These are phyloP conservation scores for Podarcis lilfordi DNA, from an alignment of 2,797 vertebrate genomes.

Conservation along the genomic window DNA sequence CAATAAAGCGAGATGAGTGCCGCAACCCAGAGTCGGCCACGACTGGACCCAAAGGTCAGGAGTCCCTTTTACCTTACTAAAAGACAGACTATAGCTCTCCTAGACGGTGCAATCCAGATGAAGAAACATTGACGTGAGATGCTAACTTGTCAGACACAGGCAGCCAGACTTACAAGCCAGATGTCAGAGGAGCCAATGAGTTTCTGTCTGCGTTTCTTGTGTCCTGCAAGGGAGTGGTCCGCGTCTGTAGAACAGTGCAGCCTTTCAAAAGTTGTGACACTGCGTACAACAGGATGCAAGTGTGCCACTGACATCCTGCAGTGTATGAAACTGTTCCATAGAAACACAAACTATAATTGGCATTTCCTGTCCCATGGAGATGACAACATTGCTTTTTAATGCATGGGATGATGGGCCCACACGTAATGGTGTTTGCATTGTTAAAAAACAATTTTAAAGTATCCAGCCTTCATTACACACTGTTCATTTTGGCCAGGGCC, in stretches of 20 bases:
- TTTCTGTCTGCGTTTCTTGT: not conserved
- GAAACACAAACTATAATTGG: not conserved
- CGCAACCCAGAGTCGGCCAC: too few species aligned
- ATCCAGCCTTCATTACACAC: not conserved
- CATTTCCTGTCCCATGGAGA: constrained; percentile 18
- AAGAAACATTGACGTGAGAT: not conserved
- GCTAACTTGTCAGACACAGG: not conserved
- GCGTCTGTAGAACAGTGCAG: not conserved
- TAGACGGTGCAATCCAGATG: not conserved
- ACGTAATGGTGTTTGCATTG: not conserved
- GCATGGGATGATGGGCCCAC: not conserved
- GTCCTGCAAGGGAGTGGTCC: not conserved
- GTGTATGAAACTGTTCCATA: not conserved
- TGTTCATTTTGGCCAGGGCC: not conserved
- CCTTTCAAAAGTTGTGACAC: not conserved
- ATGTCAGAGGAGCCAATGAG: not conserved
- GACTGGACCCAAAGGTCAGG: too few species aligned
- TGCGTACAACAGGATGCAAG: constrained; percentile 14
- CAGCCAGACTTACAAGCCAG: not conserved
- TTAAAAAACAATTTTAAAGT: not conserved
- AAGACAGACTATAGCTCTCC: not conserved
- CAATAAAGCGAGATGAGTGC: too few species aligned
- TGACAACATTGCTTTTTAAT: not conserved
- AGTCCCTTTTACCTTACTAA: not conserved
- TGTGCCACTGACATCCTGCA: constrained; percentile 4